These are phyloP conservation scores for Lepus americanus DNA, from an alignment of 2,113 vertebrate species.

Conservation along the genomic window DNA sequence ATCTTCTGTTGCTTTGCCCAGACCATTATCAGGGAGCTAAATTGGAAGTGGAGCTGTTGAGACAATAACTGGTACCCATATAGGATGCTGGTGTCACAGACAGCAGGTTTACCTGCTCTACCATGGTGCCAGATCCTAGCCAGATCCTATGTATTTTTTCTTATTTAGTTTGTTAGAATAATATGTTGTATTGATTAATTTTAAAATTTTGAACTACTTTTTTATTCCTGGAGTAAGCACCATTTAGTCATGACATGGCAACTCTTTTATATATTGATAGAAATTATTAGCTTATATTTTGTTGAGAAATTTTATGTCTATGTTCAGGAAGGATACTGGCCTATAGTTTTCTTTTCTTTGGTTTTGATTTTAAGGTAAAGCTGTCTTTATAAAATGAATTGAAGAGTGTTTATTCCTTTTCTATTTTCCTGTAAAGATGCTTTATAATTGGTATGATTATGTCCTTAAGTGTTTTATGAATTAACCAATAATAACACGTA, in stretches of 20 bases:
- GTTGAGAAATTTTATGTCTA: background rate
- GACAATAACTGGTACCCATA: too few relatives aligned
- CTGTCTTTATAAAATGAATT: background rate
- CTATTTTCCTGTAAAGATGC: background rate
- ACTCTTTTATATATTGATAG: background rate
- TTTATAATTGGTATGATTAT: constrained; percentile 19
- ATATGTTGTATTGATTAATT: background rate
- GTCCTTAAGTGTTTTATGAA: constrained; percentile 22
- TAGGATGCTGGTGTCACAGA: too few relatives aligned
- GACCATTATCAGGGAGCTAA: too few relatives aligned
- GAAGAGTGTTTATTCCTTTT: background rate
- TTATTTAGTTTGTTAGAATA: background rate
- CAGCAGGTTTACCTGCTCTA: too few relatives aligned
- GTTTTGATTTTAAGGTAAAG: background rate
- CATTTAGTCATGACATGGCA: background rate
- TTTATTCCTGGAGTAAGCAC: background rate
- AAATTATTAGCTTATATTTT: constrained; percentile 10
- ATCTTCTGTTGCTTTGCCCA: too few relatives aligned
- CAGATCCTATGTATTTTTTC: background rate
- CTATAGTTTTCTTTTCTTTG: background rate
- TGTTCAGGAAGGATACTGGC: background rate
- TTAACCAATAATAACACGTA: background rate
- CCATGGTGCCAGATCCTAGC: too few relatives aligned
- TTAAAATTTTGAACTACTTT: background rate
- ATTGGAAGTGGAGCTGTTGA: too few relatives aligned